Conservation (phyloP, 2,797 vertebrate species). For the Sphenodon punctatus region DNA sequence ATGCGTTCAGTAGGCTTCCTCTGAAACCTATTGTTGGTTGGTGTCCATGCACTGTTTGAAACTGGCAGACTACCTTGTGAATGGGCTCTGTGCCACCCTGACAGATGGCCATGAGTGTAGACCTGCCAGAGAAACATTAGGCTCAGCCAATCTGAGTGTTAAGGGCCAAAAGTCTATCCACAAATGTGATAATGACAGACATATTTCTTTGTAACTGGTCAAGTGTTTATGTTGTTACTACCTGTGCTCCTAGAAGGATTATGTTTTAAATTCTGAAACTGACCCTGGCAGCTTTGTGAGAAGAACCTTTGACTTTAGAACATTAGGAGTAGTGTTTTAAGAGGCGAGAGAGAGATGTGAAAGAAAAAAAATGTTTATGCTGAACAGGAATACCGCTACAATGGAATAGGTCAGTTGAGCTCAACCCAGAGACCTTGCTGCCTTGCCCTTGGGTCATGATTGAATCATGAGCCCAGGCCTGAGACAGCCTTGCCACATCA, state of each 20-base stretch:
- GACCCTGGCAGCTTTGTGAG: not conserved
- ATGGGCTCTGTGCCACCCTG: conserved; percentile 69
- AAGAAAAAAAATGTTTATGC: not conserved
- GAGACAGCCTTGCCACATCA: no score
- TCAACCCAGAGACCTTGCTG: no score
- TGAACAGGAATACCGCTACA: no score
- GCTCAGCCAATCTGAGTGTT: conserved; percentile 61
- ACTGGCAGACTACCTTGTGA: conserved; percentile 57
- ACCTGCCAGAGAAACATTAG: conserved; percentile 68
- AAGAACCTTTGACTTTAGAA: not conserved
- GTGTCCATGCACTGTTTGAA: conserved; percentile 41
- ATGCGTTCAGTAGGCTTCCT: conserved; percentile 42
- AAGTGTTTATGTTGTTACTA: not conserved
- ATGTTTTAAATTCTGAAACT: conserved; percentile 13
- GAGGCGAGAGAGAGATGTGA: not conserved
- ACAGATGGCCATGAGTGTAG: conserved; percentile 74
- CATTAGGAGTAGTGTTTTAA: not conserved
- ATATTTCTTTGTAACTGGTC: not conserved
- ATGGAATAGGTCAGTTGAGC: no score
- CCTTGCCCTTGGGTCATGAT: no score
- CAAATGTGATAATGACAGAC: conserved; percentile 37
- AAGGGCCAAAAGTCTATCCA: conserved; percentile 52
- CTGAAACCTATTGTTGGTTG: conserved; percentile 55
- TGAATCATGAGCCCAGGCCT: no score
- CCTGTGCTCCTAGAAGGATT: not conserved